phyloP scores from a whole-genome alignment of 1,140 invertebrate genomes.

The Wiebesia pumilae region DNA sequence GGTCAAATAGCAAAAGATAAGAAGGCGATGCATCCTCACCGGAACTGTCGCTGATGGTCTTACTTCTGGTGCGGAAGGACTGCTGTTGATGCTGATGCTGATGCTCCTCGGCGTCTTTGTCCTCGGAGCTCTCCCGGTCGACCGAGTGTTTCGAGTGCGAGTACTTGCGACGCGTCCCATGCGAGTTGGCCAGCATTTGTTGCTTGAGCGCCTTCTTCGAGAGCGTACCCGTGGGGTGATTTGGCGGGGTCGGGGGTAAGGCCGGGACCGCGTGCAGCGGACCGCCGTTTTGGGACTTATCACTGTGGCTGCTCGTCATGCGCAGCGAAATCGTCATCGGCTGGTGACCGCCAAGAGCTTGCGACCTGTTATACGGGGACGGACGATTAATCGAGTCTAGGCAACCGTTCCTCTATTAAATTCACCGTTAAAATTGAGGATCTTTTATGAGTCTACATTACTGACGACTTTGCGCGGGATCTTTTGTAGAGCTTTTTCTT shows the following conservation, averaged over 20 bases:
- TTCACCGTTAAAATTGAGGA: neutral
- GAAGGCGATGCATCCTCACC: constrained; percentile 74
- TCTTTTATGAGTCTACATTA: no score
- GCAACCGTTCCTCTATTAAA: no score
- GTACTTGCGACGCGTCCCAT: constrained; percentile 85
- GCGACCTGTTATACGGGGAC: constrained; percentile 60
- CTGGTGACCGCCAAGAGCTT: constrained; percentile 63
- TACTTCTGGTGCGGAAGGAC: constrained; percentile 88
- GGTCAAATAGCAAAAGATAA: neutral
- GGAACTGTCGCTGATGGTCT: constrained; percentile 89
- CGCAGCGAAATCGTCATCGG: constrained; percentile 69
- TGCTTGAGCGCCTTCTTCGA: constrained; percentile 71
- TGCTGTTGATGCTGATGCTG: constrained; percentile 54
- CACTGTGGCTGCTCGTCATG: constrained; percentile 69
- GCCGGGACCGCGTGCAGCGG: constrained; percentile 62
- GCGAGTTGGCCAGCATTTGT: constrained; percentile 81
- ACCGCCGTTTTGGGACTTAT: constrained; percentile 68
- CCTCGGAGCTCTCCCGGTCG: constrained; percentile 82
- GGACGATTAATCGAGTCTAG: neutral
- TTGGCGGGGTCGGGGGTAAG: constrained; percentile 60
- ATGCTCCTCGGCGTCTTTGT: constrained; percentile 68
- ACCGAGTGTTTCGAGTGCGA: constrained; percentile 90
- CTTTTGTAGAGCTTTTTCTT: no score
- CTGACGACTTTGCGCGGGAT: no score
- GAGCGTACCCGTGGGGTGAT: constrained; percentile 56